Evolutionary conservation across 2,797 vertebrate genomes (phyloP), one percentile per base, ranked within the genome.

Genomic region (Aphelocoma californica): DNA sequence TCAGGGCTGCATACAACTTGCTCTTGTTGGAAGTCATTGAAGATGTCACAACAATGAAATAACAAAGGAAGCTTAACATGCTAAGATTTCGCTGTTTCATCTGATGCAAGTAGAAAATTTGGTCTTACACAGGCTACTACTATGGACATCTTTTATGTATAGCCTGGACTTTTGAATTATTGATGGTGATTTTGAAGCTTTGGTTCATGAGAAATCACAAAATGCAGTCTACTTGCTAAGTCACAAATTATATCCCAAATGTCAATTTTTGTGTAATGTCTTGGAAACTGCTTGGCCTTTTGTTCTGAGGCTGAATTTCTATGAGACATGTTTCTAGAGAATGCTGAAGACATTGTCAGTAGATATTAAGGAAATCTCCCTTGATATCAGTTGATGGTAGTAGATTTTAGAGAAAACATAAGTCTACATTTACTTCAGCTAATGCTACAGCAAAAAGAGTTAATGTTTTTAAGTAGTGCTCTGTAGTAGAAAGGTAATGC

Each of bases 161-260:
- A 85, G 51, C 72, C 36, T 77, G 32, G 40, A 75, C 24, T 47
- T 93, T 57, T 91, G 70, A 88, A 95, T 95, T 82, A 94, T 88
- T 85, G 62, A 80, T 0, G 0, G 13, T 74, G 47, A 83, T 96
- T 94, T 95, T 94, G 56, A 80, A 88, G 64, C 62, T 93, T 85
- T 71, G 62, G 21, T 89, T 92, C 44, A 42, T 62, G 17, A 69
- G 73, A 34, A 86, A 75, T 62, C 66, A 69, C 54, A 87, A 90
- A 87, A 87, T 62, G 20, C 40, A 54, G 92, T 95, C 62, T 57
- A 77, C 38, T 78, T 87, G 57, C 38, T 75, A 36, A 36, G 48
- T 84, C 50, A 84, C 74, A 91, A 86, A 81, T 86, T 64, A 50
- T 85, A 92, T 61, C 17, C 51, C 20, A 10, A 80, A 74, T 80